These are phyloP conservation scores for cattle (Bos taurus) DNA, from an alignment of 2,113 vertebrate genomes.

Conservation along the genomic window ARS-UCD2.0 NC_037337.1:51640001-51640500, in stretches of 20 bases:
- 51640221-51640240: background rate
- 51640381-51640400: background rate
- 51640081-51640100: background rate
- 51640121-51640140: background rate
- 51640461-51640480: background rate
- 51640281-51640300: background rate
- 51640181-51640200: background rate
- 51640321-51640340: background rate
- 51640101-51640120: background rate
- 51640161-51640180: background rate
- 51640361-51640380: background rate
- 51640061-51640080: background rate
- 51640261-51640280: background rate
- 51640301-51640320: conserved; percentile 7
- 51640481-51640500: conserved; percentile 21
- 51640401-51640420: background rate
- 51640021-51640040: background rate
- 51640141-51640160: background rate
- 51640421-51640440: background rate
- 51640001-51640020: background rate
- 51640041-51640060: background rate
- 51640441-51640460: background rate
- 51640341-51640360: background rate
- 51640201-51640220: background rate
- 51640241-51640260: conserved; percentile 7